These are phyloP conservation scores for Hippoglossus hippoglossus DNA, from an alignment of 2,797 vertebrate species.

Conservation along the genomic window DNA sequence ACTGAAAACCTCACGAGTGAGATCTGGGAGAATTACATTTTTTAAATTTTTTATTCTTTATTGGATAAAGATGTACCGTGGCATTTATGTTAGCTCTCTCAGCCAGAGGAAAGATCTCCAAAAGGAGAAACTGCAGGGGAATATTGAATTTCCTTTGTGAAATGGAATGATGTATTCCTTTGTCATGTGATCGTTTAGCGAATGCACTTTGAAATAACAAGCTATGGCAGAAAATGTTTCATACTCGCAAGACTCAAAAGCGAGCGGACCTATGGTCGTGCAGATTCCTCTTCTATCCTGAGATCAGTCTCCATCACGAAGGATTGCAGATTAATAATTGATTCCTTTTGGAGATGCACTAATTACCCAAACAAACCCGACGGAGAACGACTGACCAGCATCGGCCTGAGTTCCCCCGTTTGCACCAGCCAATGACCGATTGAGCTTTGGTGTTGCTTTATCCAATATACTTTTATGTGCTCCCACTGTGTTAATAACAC, in stretches of 20 bases:
- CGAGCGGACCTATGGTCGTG: too few species aligned
- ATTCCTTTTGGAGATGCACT: not conserved
- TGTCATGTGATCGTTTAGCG: not conserved
- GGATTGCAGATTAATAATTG: not conserved
- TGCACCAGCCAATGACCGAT: conserved; percentile 43
- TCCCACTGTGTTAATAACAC: conserved; percentile 76
- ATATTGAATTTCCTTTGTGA: not conserved
- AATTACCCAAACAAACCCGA: conserved; percentile 19
- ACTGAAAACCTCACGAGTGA: conserved; percentile 11
- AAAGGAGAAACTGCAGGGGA: not conserved
- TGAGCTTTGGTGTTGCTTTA: conserved; percentile 61
- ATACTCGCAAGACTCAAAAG: not conserved
- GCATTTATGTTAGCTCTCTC: conserved; percentile 16
- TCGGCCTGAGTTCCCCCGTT: conserved; percentile 15
- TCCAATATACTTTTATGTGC: conserved; percentile 76
- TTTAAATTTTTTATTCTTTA: not conserved
- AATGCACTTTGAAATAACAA: too few species aligned
- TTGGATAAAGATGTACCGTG: conserved; percentile 25
- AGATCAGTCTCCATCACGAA: too few species aligned
- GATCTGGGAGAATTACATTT: conserved; percentile 11
- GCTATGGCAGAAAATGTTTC: not conserved
- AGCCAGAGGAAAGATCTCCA: not conserved
- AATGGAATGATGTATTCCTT: not conserved
- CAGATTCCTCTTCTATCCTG: too few species aligned
- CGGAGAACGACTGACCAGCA: conserved; percentile 6